Percentiles rank a stretch among this genome's conserved stretches.
phyloP scores from a whole-genome alignment of 1,140 invertebrate species.

The Atta colombica region DNA sequence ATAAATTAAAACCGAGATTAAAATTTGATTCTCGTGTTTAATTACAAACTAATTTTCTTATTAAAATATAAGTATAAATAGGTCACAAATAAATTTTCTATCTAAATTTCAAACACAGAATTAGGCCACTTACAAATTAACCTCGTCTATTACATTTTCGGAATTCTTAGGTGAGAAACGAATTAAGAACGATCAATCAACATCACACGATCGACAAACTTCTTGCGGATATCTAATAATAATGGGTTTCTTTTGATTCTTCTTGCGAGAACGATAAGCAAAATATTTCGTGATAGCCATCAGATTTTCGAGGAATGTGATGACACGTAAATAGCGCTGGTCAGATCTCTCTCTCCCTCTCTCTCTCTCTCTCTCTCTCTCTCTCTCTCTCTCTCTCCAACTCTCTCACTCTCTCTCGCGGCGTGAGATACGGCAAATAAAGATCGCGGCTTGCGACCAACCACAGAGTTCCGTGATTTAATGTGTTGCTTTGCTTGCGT shows the following conservation, averaged over 20 bases:
- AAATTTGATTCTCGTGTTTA: not conserved
- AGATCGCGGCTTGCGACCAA: slow-evolving; percentile 1
- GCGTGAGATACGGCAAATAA: slow-evolving; percentile 45
- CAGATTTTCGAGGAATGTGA: slow-evolving; percentile 72
- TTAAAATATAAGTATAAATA: not conserved
- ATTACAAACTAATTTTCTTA: not conserved
- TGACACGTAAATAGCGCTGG: slow-evolving; percentile 70
- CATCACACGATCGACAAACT: slow-evolving; percentile 7
- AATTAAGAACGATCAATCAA: slow-evolving; percentile 42
- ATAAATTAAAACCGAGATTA: not conserved
- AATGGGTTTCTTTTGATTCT: slow-evolving; percentile 31
- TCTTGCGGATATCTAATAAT: slow-evolving; percentile 5
- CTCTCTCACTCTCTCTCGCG: slow-evolving; percentile 18
- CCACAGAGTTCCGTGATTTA: slow-evolving; percentile 51
- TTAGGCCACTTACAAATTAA: slow-evolving; percentile 21
- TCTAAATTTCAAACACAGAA: slow-evolving; percentile 24
- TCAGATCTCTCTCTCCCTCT: slow-evolving; percentile 29
- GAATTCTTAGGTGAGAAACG: not conserved
- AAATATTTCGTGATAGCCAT: slow-evolving; percentile 68
- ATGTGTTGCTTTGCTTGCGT: slow-evolving; percentile 29
- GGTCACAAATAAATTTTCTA: not conserved
- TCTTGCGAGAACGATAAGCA: slow-evolving; percentile 41
- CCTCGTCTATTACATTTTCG: not conserved
- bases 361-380: not conserved
- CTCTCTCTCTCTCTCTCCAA: slow-evolving; percentile 9